These are phyloP conservation scores for Mystacornis crossleyi DNA, from an alignment of 2,113 vertebrate genomes.

Conservation along the genomic window DNA sequence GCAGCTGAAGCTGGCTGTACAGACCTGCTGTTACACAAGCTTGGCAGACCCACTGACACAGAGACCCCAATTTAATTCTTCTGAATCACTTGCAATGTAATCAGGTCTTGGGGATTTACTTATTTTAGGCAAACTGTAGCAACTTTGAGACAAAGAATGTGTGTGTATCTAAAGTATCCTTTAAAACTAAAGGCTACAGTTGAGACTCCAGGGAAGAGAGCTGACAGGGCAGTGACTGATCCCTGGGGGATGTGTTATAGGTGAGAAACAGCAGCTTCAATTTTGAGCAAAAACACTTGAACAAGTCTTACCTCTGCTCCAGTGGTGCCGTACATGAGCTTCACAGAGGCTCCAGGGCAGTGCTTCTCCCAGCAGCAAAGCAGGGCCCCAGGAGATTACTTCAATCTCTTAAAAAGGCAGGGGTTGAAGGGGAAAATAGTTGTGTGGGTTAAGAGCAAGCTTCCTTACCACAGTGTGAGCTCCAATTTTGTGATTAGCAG, in stretches of 20 bases:
- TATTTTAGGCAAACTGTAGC: background rate
- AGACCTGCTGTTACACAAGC: background rate
- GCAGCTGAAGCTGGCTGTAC: background rate
- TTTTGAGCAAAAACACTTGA: background rate
- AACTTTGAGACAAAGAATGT: background rate
- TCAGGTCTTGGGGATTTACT: background rate
- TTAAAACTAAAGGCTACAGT: background rate
- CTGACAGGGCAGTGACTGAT: background rate
- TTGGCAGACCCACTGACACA: slow-evolving; percentile 53
- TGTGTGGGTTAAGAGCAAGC: background rate
- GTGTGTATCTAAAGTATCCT: background rate
- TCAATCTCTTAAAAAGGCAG: background rate
- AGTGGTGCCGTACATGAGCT: background rate
- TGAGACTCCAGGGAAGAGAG: background rate
- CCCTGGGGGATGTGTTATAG: background rate
- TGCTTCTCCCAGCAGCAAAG: background rate
- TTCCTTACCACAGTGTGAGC: background rate
- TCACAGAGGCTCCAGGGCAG: background rate
- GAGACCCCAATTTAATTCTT: slow-evolving; percentile 26
- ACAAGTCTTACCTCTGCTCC: background rate
- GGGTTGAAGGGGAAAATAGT: background rate
- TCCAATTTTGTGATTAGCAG: background rate
- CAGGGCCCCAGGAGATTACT: background rate
- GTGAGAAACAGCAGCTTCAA: background rate
- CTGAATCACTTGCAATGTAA: background rate